Conservation (phyloP, 2,888 invertebrate genomes). For the Margaritifera margaritifera region DNA sequence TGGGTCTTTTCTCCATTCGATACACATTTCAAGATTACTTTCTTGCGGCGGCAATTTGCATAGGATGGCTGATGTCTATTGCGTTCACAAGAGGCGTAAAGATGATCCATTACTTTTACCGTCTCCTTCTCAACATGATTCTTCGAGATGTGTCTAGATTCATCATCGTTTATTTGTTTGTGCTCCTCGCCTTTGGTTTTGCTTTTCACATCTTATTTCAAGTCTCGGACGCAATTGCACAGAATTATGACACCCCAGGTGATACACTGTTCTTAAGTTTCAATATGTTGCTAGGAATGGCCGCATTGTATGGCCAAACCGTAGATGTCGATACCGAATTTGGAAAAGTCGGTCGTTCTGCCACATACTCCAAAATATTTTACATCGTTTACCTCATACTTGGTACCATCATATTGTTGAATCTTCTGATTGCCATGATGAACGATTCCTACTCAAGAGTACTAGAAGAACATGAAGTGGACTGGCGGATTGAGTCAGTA, state of each 20-base stretch:
- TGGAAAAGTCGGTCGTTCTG: slow-evolving; percentile 29
- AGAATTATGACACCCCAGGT: slow-evolving; percentile 39
- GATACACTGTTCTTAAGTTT: slow-evolving; percentile 60
- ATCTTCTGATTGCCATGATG: slow-evolving; percentile 65
- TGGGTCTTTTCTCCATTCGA: slow-evolving; percentile 34
- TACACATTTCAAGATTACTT: slow-evolving; percentile 50
- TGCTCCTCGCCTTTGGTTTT: slow-evolving; percentile 63
- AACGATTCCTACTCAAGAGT: slow-evolving; percentile 61
- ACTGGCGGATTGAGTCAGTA: slow-evolving; percentile 66
- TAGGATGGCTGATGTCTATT: slow-evolving; percentile 65
- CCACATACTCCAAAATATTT: slow-evolving; percentile 44
- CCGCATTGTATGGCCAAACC: slow-evolving; percentile 33
- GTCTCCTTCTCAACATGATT: slow-evolving; percentile 64
- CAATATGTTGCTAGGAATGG: slow-evolving; percentile 66
- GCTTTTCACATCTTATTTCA: slow-evolving; percentile 61
- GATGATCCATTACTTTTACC: slow-evolving; percentile 61
- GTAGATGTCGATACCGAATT: slow-evolving; percentile 43
- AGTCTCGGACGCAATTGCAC: slow-evolving; percentile 27
- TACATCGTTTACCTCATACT: slow-evolving; percentile 64
- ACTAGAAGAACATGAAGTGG: slow-evolving; percentile 47
- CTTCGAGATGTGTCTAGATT: slow-evolving; percentile 61
- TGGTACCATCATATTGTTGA: slow-evolving; percentile 56
- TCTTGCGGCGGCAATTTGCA: slow-evolving; percentile 51
- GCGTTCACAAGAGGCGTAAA: slow-evolving; percentile 63
- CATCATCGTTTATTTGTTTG: slow-evolving; percentile 61